phyloP scores from a whole-genome alignment of 2,888 invertebrate species.

The Cataglyphis livida region DNA sequence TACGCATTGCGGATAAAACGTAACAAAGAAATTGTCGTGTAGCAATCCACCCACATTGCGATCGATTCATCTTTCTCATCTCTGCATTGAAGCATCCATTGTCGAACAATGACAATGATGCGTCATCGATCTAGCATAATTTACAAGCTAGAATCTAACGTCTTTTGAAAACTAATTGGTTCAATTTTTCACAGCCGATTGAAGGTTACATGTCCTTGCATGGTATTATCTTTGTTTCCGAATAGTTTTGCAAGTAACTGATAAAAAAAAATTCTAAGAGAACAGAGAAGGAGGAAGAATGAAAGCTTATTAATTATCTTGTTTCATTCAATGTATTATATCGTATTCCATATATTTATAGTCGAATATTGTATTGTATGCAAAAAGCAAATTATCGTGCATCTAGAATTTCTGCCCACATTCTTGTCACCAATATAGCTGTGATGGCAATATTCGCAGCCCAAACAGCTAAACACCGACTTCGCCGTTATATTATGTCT shows the following conservation, averaged over 20 bases:
- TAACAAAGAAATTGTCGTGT: slow-evolving; percentile 64
- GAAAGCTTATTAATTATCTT: neutral
- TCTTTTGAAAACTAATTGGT: slow-evolving; percentile 38
- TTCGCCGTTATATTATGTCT: slow-evolving; percentile 36
- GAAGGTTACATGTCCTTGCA: slow-evolving; percentile 16
- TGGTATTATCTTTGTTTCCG: slow-evolving; percentile 1
- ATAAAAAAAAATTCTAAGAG: neutral
- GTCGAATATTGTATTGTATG: neutral
- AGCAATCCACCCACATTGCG: slow-evolving; percentile 65
- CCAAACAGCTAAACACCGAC: slow-evolving; percentile 27
- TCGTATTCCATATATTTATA: neutral
- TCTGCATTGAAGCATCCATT: slow-evolving; percentile 18
- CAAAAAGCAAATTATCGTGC: slow-evolving; percentile 15
- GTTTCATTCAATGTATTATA: neutral
- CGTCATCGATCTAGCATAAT: slow-evolving; percentile 54
- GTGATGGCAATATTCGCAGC: slow-evolving; percentile 9
- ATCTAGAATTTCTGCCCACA: neutral
- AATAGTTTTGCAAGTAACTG: neutral
- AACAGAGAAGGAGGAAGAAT: neutral
- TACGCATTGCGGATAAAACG: slow-evolving; percentile 57
- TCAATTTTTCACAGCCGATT: neutral
- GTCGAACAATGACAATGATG: slow-evolving; percentile 57
- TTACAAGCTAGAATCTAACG: slow-evolving; percentile 27
- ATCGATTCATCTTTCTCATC: slow-evolving; percentile 58
- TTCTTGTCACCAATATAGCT: neutral